Percentiles rank a stretch among this genome's conserved stretches.
These are phyloP conservation scores for Dolomedes plantarius DNA, from an alignment of 2,888 invertebrate species.

Conservation along the genomic window DNA sequence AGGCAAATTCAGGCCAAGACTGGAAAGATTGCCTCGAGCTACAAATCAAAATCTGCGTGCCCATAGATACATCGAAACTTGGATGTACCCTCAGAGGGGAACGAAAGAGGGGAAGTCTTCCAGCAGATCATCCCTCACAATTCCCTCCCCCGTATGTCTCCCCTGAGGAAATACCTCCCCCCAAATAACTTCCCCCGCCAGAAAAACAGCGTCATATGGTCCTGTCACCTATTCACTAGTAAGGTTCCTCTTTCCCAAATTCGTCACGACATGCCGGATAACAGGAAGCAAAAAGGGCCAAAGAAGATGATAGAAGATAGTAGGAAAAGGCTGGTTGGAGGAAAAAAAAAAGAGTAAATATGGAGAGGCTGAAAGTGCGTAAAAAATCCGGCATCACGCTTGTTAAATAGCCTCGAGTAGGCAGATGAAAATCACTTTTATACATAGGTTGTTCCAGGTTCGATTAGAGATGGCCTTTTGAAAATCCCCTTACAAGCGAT, in stretches of 20 bases:
- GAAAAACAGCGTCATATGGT: constrained; percentile 58
- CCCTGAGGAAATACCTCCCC: constrained; percentile 43
- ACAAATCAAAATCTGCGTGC: constrained; percentile 30
- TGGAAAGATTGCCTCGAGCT: neutral
- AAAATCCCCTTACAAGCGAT: too few species aligned
- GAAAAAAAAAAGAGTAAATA: constrained; percentile 7
- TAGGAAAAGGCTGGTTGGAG: constrained; percentile 19
- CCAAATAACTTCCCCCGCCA: constrained; percentile 8
- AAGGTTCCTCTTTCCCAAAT: constrained; percentile 53
- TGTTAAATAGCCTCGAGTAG: constrained; percentile 18
- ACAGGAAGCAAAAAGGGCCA: constrained; percentile 37
- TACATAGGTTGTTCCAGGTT: neutral
- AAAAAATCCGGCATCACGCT: constrained; percentile 48
- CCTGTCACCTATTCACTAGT: constrained; percentile 50
- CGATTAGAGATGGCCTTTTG: neutral
- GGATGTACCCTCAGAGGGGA: constrained; percentile 42
- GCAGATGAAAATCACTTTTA: neutral
- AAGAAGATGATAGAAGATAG: constrained; percentile 22
- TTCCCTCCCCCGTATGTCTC: constrained; percentile 40
- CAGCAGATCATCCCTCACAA: constrained; percentile 57
- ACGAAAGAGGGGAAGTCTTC: constrained; percentile 47
- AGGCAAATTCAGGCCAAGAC: neutral
- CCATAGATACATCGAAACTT: constrained; percentile 42
- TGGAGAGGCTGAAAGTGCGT: constrained; percentile 38
- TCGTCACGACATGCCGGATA: constrained; percentile 66